Percentiles rank a stretch among this genome's conserved stretches.
phyloP scores from a whole-genome alignment of 1,140 invertebrate genomes.

The Ostrea edulis region DNA sequence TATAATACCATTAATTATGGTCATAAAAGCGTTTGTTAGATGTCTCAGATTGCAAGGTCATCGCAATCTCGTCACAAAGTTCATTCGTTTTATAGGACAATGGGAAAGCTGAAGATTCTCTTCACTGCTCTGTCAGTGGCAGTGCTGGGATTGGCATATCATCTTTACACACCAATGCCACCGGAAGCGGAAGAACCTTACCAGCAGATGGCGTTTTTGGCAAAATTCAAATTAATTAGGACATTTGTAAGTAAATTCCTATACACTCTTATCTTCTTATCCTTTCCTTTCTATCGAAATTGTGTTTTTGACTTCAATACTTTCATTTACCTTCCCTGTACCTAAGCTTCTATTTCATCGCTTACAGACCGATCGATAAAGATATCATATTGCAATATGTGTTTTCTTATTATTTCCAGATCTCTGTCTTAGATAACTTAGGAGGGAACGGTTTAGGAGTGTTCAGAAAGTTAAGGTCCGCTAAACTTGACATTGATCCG shows the following conservation, averaged over 20 bases:
- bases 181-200: constrained; percentile 10
- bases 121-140: background rate
- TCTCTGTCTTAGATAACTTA: background rate
- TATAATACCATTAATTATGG: too few relatives aligned
- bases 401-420: background rate
- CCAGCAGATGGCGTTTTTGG: constrained; percentile 5
- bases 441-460: background rate
- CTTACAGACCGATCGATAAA: too few relatives aligned
- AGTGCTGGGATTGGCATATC: background rate
- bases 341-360: background rate
- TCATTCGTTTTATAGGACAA: background rate
- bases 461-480: background rate
- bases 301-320: background rate
- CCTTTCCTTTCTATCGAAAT: background rate
- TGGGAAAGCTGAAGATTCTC: background rate
- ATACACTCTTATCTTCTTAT: background rate
- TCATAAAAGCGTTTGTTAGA: too few relatives aligned
- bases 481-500: background rate
- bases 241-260: background rate
- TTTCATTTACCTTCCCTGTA: background rate
- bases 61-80: background rate
- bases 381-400: too few relatives aligned
- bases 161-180: constrained; percentile 15
- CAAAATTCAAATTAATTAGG: background rate
- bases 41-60: background rate